Conservation (phyloP, 2,888 invertebrate species). For the Lagria hirta region DNA sequence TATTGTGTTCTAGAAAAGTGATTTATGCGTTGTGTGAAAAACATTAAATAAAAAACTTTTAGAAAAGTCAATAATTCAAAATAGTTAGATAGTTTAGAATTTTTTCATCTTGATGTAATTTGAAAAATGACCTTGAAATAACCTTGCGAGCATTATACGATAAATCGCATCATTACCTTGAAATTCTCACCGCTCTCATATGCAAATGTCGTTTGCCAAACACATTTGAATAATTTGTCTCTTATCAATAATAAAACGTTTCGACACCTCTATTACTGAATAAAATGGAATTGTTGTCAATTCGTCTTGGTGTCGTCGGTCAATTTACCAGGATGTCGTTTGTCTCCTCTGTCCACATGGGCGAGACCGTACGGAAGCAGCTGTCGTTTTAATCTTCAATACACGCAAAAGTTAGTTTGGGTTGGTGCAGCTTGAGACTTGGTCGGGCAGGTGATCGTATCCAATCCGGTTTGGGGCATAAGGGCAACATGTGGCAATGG, state of each 20-base stretch:
- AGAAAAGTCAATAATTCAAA: too few species aligned
- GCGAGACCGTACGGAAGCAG: constrained; percentile 43
- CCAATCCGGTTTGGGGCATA: constrained; percentile 42
- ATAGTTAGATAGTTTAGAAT: too few species aligned
- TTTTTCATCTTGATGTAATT: too few species aligned
- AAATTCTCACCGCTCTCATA: constrained; percentile 23
- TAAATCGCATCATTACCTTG: too few species aligned
- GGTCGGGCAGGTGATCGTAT: constrained; percentile 44
- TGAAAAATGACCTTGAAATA: constrained; percentile 19
- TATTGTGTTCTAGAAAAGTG: too few species aligned
- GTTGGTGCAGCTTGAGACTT: constrained; percentile 38
- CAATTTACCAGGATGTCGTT: constrained; percentile 17
- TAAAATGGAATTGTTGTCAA: constrained; percentile 7
- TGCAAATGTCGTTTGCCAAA: constrained; percentile 19
- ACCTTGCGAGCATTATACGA: constrained; percentile 17
- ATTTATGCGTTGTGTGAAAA: too few species aligned
- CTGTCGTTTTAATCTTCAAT: constrained; percentile 39
- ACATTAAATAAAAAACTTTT: too few species aligned
- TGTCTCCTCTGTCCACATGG: constrained; percentile 15
- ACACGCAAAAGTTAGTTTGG: constrained; percentile 41
- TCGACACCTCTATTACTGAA: constrained; percentile 15
- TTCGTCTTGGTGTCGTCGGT: constrained; percentile 2
- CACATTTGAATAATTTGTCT: constrained; percentile 25
- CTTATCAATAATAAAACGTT: constrained; percentile 24
- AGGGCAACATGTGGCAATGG: constrained; percentile 33